Evolutionary conservation across 2,113 vertebrate species (phyloP).

Genomic region (Ursus arctos): DNA sequence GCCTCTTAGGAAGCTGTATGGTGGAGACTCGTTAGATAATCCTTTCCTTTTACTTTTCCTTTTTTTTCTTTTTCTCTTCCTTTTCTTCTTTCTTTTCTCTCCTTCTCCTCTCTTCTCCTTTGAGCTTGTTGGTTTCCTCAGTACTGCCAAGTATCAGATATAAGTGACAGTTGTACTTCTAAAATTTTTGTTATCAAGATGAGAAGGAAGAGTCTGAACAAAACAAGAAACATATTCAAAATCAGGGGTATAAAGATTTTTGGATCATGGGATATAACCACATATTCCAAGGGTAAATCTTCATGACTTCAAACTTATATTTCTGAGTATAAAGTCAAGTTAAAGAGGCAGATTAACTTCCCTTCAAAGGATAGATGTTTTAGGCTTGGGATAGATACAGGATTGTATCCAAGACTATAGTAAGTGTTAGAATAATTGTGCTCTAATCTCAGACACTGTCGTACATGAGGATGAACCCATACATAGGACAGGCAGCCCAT

Average conservation of each 20-base stretch:
- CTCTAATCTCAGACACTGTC: slow-evolving; percentile 9
- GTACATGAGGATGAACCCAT: background rate
- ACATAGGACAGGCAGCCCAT: background rate
- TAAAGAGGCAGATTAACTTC: background rate
- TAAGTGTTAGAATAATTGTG: slow-evolving; percentile 24
- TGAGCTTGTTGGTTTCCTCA: background rate
- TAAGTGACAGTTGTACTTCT: background rate
- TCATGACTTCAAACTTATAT: background rate
- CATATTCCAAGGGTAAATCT: background rate
- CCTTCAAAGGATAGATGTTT: background rate
- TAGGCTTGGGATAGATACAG: background rate
- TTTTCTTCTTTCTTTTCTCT: background rate
- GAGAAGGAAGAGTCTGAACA: background rate
- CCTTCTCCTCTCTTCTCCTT: background rate
- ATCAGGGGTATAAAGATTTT: background rate
- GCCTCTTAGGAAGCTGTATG: background rate
- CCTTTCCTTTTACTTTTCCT: background rate
- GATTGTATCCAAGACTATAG: background rate
- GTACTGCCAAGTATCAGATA: background rate
- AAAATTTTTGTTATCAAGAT: slow-evolving; percentile 2
- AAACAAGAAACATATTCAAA: slow-evolving; percentile 42
- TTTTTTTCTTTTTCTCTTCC: background rate
- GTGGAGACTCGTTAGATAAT: slow-evolving; percentile 1
- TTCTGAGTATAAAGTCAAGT: slow-evolving; percentile 49
- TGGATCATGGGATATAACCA: background rate